phyloP scores from a whole-genome alignment of 2,797 vertebrate genomes.

The Syngnathus acus region DNA sequence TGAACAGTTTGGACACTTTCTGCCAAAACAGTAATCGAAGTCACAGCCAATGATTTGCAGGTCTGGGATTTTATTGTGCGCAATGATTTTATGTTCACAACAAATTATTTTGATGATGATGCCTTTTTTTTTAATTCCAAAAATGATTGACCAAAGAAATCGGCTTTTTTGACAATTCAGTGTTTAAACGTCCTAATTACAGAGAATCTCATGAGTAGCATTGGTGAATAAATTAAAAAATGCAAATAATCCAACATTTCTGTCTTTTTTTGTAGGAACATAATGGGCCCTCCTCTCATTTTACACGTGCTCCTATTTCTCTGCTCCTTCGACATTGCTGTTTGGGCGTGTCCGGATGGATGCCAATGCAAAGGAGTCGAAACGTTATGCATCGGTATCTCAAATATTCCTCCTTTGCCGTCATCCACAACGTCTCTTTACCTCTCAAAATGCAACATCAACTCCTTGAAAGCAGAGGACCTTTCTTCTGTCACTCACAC shows the following conservation, averaged over 20 bases:
- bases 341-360: constrained; percentile 49
- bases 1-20: constrained; percentile 17
- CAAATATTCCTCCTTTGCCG: constrained; percentile 56
- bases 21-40: constrained; percentile 25
- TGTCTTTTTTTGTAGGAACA: constrained; percentile 37
- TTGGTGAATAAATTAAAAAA: not conserved
- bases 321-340: constrained; percentile 31
- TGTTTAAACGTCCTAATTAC: no score
- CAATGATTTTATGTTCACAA: not conserved
- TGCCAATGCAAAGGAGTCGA: constrained; percentile 43
- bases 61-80: not conserved
- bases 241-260: not conserved
- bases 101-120: not conserved
- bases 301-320: constrained; percentile 46
- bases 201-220: not conserved
- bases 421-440: constrained; percentile 24
- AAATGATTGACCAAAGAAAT: not conserved
- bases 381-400: constrained; percentile 39
- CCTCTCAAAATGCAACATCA: constrained; percentile 43
- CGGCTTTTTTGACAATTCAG: not conserved
- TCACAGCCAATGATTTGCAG: not conserved
- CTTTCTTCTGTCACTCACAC: constrained; percentile 39
- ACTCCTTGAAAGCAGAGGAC: constrained; percentile 52
- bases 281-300: constrained; percentile 49
- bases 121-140: not conserved